Conservation (phyloP, 2,888 invertebrate species). For the Malachius bipustulatus region DNA sequence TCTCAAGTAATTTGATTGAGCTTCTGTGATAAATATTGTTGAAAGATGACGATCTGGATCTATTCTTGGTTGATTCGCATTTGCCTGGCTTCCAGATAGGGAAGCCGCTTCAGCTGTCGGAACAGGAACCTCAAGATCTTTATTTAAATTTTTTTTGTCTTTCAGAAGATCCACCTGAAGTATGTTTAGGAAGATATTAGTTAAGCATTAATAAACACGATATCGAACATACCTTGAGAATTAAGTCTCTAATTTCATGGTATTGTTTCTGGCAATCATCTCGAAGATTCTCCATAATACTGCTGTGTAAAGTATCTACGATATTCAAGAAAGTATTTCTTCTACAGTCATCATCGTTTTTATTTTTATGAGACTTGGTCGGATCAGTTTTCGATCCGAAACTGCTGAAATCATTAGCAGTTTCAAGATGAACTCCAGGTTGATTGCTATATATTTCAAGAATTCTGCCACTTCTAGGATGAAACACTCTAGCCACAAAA, state of each 20-base stretch:
- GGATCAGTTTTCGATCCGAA: conserved; percentile 18
- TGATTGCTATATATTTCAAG: conserved; percentile 75
- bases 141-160: no score
- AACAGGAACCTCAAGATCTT: no score
- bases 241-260: conserved; percentile 16
- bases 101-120: no score
- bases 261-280: conserved; percentile 17
- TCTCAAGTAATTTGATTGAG: no score
- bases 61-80: no score
- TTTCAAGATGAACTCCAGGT: conserved; percentile 80
- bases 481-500: conserved; percentile 53
- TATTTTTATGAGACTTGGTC: conserved; percentile 12
- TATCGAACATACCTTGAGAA: conserved; percentile 10
- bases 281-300: conserved; percentile 7
- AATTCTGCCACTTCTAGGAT: conserved; percentile 58
- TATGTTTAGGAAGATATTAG: no score
- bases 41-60: no score
- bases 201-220: no score
- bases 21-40: no score
- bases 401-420: conserved; percentile 45
- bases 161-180: no score
- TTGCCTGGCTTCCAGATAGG: no score
- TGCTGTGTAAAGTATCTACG: conserved; percentile 17
- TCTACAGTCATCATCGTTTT: conserved; percentile 11
- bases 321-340: conserved; percentile 11